phyloP scores from a whole-genome alignment of 2,888 invertebrate species.

The Pasiphila rectangulata region DNA sequence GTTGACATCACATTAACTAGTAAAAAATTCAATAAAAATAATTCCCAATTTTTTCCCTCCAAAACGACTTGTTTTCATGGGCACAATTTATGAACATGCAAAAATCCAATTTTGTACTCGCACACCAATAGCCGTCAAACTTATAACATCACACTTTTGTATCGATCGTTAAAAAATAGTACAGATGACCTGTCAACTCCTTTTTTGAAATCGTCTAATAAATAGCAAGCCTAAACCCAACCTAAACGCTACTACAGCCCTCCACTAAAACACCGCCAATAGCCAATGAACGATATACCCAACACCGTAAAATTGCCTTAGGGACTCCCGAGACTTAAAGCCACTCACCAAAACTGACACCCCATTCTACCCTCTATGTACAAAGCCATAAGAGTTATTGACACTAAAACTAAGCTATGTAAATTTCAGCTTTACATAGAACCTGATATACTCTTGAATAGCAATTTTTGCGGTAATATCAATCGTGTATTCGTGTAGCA shows the following conservation, averaged over 20 bases:
- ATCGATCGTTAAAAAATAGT: no score
- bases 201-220: no score
- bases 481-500: slow-evolving; percentile 50
- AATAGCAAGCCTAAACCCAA: background rate
- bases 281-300: slow-evolving; percentile 36
- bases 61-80: no score
- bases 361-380: slow-evolving; percentile 41
- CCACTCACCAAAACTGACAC: slow-evolving; percentile 41
- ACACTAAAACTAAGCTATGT: slow-evolving; percentile 36
- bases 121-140: no score
- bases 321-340: slow-evolving; percentile 40
- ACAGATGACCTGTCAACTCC: no score
- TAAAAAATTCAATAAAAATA: no score
- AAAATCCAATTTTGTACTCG: no score
- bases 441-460: slow-evolving; percentile 60
- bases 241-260: slow-evolving; percentile 21
- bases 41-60: no score
- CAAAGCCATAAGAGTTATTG: slow-evolving; percentile 37
- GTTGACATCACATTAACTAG: no score
- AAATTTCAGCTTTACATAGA: slow-evolving; percentile 48
- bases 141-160: no score
- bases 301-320: slow-evolving; percentile 43
- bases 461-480: slow-evolving; percentile 69
- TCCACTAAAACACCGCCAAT: slow-evolving; percentile 24
- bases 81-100: no score